These are phyloP conservation scores for Menura novaehollandiae DNA, from an alignment of 2,113 vertebrate genomes.

Conservation along the genomic window DNA sequence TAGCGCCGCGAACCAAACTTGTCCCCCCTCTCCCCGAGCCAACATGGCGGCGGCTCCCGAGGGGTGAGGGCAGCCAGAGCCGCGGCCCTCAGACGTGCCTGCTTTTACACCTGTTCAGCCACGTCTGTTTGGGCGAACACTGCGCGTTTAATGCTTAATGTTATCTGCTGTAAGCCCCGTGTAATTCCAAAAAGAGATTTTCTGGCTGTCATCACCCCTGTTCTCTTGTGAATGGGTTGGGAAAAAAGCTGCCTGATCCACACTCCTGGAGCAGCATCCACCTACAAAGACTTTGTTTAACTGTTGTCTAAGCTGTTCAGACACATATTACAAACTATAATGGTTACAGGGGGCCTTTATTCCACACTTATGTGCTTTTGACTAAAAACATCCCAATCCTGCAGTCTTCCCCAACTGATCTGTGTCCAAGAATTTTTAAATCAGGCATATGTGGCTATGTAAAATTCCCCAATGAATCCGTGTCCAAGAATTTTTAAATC, in stretches of 20 bases:
- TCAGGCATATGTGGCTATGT: fast-evolving
- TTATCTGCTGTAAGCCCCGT: background rate
- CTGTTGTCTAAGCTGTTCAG: fast-evolving
- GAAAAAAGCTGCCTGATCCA: fast-evolving
- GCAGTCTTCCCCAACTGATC: fast-evolving
- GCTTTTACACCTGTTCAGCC: background rate
- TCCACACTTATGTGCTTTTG: background rate
- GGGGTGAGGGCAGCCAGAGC: too few species aligned
- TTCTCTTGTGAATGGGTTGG: fast-evolving
- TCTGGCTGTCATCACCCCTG: background rate
- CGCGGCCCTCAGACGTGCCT: background rate
- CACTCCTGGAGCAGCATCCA: fast-evolving
- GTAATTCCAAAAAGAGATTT: background rate
- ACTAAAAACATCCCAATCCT: background rate
- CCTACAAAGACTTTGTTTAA: fast-evolving
- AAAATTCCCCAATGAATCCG: fast-evolving
- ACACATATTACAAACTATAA: fast-evolving
- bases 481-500: too few species aligned
- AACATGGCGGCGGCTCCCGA: background rate
- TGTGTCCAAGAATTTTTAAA: fast-evolving
- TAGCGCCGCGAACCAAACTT: background rate
- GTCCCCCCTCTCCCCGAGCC: too few species aligned
- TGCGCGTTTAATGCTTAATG: fast-evolving
- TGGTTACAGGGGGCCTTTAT: background rate
- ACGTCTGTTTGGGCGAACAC: background rate